Evolutionary conservation across 1,140 invertebrate genomes (phyloP).

Genomic region (Trinorchestia longiramus): DNA sequence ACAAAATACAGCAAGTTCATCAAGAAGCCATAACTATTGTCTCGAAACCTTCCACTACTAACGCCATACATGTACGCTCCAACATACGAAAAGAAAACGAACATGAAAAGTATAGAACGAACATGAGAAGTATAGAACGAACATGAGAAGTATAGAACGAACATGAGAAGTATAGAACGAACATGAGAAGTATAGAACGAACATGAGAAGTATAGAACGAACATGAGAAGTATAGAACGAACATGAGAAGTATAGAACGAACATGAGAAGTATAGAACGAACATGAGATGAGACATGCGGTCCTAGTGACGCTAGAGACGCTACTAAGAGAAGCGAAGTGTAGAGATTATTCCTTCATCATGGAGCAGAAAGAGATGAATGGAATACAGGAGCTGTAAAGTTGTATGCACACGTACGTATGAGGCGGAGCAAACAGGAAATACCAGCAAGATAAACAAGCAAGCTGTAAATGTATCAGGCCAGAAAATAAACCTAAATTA

Average conservation of each 20-base stretch:
- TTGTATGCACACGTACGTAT: too few species aligned
- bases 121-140: too few species aligned
- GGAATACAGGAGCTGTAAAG: too few species aligned
- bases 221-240: too few species aligned
- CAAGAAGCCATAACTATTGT: background rate
- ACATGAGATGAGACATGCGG: too few species aligned
- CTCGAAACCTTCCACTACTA: background rate
- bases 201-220: too few species aligned
- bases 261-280: too few species aligned
- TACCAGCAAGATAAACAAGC: background rate
- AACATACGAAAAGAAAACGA: background rate
- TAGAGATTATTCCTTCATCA: background rate
- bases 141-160: too few species aligned
- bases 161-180: too few species aligned
- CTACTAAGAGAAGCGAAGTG: background rate
- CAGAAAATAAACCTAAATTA: background rate
- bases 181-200: too few species aligned
- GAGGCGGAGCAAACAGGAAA: background rate
- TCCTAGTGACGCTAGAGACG: too few species aligned
- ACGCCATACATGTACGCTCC: background rate
- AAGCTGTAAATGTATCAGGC: background rate
- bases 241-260: too few species aligned
- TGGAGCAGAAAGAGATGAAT: background rate
- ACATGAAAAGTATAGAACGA: background rate
- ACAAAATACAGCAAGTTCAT: background rate